These are phyloP conservation scores for Xiphophorus hellerii DNA, from an alignment of 2,113 vertebrate species.

Conservation along the genomic window DNA sequence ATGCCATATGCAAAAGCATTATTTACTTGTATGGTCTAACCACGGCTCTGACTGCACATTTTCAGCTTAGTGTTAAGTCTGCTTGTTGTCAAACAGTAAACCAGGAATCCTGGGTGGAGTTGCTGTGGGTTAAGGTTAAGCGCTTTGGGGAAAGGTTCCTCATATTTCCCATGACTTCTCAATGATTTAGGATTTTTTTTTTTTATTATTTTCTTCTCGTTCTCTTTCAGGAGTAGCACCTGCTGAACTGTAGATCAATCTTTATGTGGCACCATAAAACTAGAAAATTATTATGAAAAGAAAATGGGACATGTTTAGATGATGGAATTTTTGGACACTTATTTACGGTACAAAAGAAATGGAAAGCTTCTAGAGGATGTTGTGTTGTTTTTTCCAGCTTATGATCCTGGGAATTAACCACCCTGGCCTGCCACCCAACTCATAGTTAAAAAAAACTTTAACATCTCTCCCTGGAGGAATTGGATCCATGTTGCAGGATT, in stretches of 20 bases:
- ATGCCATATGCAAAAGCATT: slow-evolving; percentile 8
- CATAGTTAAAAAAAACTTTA: neutral
- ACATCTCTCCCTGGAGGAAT: neutral
- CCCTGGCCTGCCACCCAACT: neutral
- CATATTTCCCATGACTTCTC: slow-evolving; percentile 17
- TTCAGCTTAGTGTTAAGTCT: slow-evolving; percentile 23
- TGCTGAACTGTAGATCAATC: neutral
- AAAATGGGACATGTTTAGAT: neutral
- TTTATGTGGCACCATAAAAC: neutral
- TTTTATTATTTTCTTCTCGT: neutral
- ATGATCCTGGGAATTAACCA: neutral
- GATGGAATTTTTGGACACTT: neutral
- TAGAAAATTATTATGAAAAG: neutral
- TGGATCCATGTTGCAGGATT: too few species aligned
- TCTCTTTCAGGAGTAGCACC: neutral
- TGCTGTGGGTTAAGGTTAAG: slow-evolving; percentile 19
- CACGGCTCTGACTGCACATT: slow-evolving; percentile 10
- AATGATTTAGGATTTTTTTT: too few species aligned
- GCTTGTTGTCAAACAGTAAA: slow-evolving; percentile 18
- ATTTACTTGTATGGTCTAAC: slow-evolving; percentile 15
- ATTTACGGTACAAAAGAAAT: neutral
- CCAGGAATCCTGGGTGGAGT: slow-evolving; percentile 35
- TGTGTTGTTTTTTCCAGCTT: neutral
- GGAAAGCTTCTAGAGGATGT: neutral
- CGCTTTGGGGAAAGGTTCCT: slow-evolving; percentile 12